Base-by-base conservation (phyloP, 2,888 invertebrate species). In the Aleiodes testaceus region DNA sequence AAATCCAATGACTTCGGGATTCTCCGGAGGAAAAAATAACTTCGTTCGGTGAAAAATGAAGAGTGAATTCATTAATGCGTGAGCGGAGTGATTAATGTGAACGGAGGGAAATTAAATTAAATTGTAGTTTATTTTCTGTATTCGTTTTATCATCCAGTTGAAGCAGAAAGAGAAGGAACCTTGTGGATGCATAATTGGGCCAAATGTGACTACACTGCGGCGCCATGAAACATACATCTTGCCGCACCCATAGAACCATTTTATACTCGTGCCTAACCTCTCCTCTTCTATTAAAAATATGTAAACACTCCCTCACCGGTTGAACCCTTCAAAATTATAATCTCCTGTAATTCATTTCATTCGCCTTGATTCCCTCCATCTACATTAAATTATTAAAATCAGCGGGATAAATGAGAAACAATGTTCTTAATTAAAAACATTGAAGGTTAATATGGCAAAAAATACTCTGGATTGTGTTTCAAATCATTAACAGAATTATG, bases 241-340 rank as follows among this genome's bases (percentile, higher is more conserved):
- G 55, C 55, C 55, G 55, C 55, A 26, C 55, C 55, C 55, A 55
- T 16, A n/a, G 26, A 26, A 49, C 6, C 49, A 14, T n/a, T 30
- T 30, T 30, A 14, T 55, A 4, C n/a, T 55, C 55, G 55, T 12
- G 36, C 36, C 12, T 12, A 59, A 59, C 59, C 36, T 59, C 18
- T 14, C 59, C 59, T 20, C 9, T 36, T 30, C 9, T 42, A 16
- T 59, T 59, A 11, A 59, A n/a, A 42, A 59, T 59, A 18, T 36
- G 11, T 18, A 42, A 59, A 42, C 59, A 55, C 30, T 14, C 55
- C 55, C 55, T 55, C 30, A n/a, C 30, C 9, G 14, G 30, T 55
- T 26, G 6, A 26, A 55, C 30, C 16, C 14, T n/a, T 12, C 55
- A 12, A 22, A 30, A 55, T 55, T 55, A 55, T 30, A 9, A 55